A percentile compares a stretch with the other conserved stretches of the same genome.
phyloP scores from a whole-genome alignment of 2,888 invertebrate genomes.

The Penaeus monodon region DNA sequence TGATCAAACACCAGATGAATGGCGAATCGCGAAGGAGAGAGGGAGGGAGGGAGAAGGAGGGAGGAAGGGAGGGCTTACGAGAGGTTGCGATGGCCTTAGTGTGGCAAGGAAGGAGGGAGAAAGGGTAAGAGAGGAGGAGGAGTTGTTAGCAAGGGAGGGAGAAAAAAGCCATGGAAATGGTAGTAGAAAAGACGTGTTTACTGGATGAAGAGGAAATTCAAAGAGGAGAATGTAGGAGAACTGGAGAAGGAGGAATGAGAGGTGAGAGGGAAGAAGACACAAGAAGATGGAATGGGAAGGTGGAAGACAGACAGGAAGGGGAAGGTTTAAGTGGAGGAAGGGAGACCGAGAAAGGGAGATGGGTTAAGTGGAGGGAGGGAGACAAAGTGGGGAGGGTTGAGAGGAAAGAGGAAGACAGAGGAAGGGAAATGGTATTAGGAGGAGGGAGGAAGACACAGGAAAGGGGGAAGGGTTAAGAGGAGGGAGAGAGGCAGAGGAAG shows the following conservation, averaged over 20 bases:
- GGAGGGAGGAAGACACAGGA: neutral
- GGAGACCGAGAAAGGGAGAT: neutral
- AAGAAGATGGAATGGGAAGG: no score
- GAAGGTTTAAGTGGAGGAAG: neutral
- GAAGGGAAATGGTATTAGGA: neutral
- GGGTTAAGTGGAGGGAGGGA: neutral
- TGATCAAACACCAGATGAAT: no score
- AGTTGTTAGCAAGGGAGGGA: no score
- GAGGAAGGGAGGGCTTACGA: neutral
- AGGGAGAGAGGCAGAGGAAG: neutral
- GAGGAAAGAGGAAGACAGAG: neutral
- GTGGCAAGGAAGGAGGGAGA: neutral
- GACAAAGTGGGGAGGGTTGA: neutral
- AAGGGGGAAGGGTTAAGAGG: neutral
- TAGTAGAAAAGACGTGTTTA: no score
- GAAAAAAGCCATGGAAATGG: neutral
- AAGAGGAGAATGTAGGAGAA: no score
- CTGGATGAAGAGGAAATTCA: no score
- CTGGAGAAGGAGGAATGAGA: no score
- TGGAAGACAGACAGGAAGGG: no score
- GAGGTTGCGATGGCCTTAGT: neutral
- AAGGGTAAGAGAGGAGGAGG: neutral
- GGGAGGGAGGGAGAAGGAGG: conserved; percentile 1
- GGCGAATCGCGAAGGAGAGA: no score
- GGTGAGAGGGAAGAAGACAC: no score